A percentile compares a stretch with the other conserved stretches of the same genome.
Conservation (phyloP, 2,113 vertebrate species). For the Hydrolagus affinis region DNA sequence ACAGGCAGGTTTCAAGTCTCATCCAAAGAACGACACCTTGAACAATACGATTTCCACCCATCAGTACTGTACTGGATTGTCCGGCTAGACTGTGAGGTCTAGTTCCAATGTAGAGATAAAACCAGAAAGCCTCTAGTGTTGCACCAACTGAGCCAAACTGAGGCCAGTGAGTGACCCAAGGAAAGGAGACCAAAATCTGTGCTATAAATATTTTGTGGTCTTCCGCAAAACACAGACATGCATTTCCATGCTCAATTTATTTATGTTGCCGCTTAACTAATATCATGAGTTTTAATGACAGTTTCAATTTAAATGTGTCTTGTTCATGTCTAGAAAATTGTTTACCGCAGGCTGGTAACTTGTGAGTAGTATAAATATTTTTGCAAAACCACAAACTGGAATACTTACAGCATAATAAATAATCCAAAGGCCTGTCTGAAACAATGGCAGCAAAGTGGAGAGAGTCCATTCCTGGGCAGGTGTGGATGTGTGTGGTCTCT, state of each 20-base stretch:
- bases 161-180: not conserved
- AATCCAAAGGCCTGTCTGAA: not conserved
- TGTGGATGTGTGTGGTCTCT: not conserved
- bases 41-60: too few species aligned
- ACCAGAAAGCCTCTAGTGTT: too few species aligned
- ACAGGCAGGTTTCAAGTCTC: too few species aligned
- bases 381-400: not conserved
- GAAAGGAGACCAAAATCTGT: not conserved
- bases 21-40: too few species aligned
- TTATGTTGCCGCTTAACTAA: not conserved
- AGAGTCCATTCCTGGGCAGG: not conserved
- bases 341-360: not conserved
- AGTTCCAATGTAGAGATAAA: too few species aligned
- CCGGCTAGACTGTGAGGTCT: too few species aligned
- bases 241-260: slow-evolving; percentile 4
- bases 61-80: too few species aligned
- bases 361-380: slow-evolving; percentile 6
- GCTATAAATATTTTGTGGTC: not conserved
- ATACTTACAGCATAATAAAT: not conserved
- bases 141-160: too few species aligned
- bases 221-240: not conserved
- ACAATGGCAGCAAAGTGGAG: slow-evolving; percentile 13
- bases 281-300: not conserved
- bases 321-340: slow-evolving; percentile 10
- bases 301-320: not conserved